A percentile compares a stretch with the other conserved stretches of the same genome.
Conservation (phyloP, 2,888 invertebrate species). For the Rambutsinella grinnellia region DNA sequence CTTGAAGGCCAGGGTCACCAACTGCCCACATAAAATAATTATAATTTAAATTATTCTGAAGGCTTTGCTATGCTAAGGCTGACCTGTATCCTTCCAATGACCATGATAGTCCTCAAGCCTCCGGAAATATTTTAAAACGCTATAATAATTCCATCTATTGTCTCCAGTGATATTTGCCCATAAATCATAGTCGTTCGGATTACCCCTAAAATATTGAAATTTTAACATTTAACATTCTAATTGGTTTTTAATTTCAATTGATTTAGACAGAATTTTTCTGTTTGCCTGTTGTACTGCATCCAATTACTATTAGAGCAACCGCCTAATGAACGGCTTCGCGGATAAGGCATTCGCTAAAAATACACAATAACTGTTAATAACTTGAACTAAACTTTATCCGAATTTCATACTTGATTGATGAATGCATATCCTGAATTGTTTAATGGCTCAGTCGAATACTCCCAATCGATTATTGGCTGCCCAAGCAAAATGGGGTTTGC, state of each 20-base stretch:
- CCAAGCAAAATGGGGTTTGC: slow-evolving; percentile 9
- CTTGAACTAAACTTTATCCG: background rate
- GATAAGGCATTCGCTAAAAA: slow-evolving; percentile 31
- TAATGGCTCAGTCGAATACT: slow-evolving; percentile 45
- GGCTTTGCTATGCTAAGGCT: slow-evolving; percentile 1
- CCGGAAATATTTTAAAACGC: slow-evolving; percentile 32
- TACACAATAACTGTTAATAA: background rate
- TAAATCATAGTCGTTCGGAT: slow-evolving; percentile 41
- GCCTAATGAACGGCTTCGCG: slow-evolving; percentile 30
- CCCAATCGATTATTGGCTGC: slow-evolving; percentile 49
- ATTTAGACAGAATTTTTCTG: slow-evolving; percentile 5
- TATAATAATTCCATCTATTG: slow-evolving; percentile 38
- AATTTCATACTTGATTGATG: slow-evolving; percentile 24
- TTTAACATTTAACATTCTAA: background rate
- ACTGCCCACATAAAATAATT: background rate
- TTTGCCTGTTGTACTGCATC: slow-evolving; percentile 46
- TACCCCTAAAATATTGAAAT: background rate
- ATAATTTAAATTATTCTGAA: background rate
- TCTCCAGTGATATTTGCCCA: slow-evolving; percentile 51
- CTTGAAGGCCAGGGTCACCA: background rate
- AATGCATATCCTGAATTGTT: slow-evolving; percentile 39
- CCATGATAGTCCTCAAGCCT: slow-evolving; percentile 52
- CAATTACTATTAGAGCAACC: slow-evolving; percentile 52
- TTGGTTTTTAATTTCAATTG: background rate
- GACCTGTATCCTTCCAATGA: slow-evolving; percentile 37